Evolutionary conservation across 2,113 vertebrate genomes (phyloP).

Genomic region (Dasyornis broadbenti): DNA sequence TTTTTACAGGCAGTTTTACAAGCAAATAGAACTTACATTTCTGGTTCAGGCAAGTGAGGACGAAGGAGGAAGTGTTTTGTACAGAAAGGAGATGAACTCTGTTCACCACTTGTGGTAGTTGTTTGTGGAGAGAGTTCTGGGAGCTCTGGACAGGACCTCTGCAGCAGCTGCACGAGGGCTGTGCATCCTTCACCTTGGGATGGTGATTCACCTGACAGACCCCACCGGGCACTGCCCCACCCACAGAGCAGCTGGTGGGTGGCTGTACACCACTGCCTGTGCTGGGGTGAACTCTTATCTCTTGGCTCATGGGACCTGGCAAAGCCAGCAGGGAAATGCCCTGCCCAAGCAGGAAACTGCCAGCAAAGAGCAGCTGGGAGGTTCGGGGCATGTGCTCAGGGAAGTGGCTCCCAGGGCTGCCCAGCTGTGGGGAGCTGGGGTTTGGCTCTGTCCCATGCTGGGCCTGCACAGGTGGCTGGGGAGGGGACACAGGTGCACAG

Average conservation of each 20-base stretch:
- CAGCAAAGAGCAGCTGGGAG: not conserved
- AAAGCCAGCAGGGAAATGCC: not conserved
- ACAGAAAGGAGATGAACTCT: not conserved
- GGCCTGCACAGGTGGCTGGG: not conserved
- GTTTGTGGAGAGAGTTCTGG: not conserved
- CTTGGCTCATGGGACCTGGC: not conserved
- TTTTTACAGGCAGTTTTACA: fast-evolving
- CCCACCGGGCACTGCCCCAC: not conserved
- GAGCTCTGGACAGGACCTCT: not conserved
- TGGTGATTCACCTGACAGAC: not conserved
- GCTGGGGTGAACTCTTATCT: not conserved
- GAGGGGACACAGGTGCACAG: not conserved
- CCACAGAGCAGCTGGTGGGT: not conserved
- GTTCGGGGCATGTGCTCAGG: fast-evolving
- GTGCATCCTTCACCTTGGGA: not conserved
- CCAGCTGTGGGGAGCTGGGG: not conserved
- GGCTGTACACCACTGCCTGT: fast-evolving
- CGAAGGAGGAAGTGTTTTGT: not conserved
- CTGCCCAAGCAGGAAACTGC: not conserved
- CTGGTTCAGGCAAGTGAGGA: not conserved
- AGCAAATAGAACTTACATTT: not conserved
- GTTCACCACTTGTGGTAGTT: fast-evolving
- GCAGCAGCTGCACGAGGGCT: not conserved
- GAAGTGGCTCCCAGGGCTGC: not conserved
- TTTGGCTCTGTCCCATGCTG: not conserved